These are phyloP conservation scores for Rhinoderma darwinii DNA, from an alignment of 2,113 vertebrate species.

Conservation along the genomic window DNA sequence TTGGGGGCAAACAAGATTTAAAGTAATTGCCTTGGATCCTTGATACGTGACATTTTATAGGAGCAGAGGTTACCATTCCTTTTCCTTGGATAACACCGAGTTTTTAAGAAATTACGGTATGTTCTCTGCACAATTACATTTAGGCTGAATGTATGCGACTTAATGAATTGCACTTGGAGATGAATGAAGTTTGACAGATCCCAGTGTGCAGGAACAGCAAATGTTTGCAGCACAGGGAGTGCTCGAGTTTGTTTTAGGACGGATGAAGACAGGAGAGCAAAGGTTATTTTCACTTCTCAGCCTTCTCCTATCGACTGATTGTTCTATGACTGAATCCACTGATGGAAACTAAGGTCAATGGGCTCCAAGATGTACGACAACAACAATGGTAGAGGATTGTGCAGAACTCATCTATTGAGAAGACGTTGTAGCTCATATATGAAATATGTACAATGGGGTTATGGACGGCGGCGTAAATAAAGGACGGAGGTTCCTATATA, in stretches of 20 bases:
- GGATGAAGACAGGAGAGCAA: constrained; percentile 40
- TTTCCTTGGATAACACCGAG: not conserved
- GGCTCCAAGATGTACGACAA: not conserved
- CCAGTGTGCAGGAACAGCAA: constrained; percentile 14
- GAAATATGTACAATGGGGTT: not conserved
- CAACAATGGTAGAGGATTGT: not conserved
- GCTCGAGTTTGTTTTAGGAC: constrained; percentile 38
- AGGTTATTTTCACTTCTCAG: constrained; percentile 29
- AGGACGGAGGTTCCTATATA: not conserved
- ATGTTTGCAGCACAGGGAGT: constrained; percentile 46
- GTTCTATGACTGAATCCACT: not conserved
- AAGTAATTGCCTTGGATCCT: not conserved
- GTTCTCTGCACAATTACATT: not conserved
- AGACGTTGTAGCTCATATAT: not conserved
- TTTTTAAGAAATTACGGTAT: not conserved
- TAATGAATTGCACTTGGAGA: constrained; percentile 3
- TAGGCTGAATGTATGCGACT: not conserved
- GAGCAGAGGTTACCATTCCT: constrained; percentile 2
- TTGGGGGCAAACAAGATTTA: not conserved
- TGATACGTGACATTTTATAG: not conserved
- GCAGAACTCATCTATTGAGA: not conserved
- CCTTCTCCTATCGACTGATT: not conserved
- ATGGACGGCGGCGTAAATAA: not conserved
- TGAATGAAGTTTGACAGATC: constrained; percentile 44
- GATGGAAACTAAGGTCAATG: not conserved